A percentile compares a stretch with the other conserved stretches of the same genome.
These are phyloP conservation scores for Carassius carassius DNA, from an alignment of 2,113 vertebrate genomes.

Conservation along the genomic window DNA sequence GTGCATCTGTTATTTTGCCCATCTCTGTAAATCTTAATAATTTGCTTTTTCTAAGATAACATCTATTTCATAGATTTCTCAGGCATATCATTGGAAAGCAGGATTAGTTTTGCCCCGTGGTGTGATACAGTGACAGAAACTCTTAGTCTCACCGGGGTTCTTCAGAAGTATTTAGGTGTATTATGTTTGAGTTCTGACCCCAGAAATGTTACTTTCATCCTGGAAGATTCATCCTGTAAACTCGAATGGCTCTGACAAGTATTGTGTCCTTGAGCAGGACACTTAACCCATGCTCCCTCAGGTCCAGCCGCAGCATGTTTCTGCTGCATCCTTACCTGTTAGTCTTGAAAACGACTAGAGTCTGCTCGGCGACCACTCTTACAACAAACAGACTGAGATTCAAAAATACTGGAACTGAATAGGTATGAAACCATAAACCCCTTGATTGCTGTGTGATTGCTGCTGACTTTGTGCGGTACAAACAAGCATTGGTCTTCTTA, in stretches of 20 bases:
- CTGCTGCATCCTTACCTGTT: neutral
- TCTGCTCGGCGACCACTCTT: neutral
- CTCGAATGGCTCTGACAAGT: neutral
- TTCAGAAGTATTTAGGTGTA: neutral
- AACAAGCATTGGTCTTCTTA: slow-evolving; percentile 75
- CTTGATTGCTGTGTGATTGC: neutral
- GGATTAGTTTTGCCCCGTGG: neutral
- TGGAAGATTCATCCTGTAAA: neutral
- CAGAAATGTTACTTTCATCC: neutral
- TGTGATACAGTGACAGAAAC: neutral
- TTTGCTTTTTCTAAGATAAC: neutral
- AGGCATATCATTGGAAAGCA: neutral
- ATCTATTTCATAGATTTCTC: neutral
- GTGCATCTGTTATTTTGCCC: neutral
- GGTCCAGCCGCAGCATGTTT: neutral
- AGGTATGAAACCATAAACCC: neutral
- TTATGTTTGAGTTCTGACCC: neutral
- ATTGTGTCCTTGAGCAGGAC: neutral
- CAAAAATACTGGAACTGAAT: neutral
- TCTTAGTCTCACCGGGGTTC: neutral
- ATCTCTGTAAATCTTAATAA: neutral
- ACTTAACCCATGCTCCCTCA: neutral
- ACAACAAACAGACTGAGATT: neutral
- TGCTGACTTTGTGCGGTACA: slow-evolving; percentile 57
- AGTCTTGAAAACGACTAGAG: neutral